Evolutionary conservation across 2,888 invertebrate species (phyloP), one percentile per base, ranked within the genome.

Genomic region (Alcis repandata): DNA sequence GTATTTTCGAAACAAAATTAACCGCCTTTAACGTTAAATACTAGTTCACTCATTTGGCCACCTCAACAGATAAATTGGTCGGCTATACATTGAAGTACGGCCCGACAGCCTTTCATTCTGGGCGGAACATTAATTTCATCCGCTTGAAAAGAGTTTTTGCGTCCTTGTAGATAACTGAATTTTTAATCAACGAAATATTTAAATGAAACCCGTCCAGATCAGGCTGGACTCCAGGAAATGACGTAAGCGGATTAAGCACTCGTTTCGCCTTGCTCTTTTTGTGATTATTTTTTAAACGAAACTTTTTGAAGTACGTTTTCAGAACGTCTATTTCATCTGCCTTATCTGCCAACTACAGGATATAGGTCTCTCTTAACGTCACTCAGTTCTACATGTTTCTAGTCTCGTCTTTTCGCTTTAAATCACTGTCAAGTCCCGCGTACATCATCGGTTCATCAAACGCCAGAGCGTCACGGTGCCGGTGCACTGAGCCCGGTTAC

Each of bases 141-240:
- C 54, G 36, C 46, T 60, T 54, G 10, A 60, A 65, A 60, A 60
- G 57, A 57, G 57, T 57, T 60, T 59, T 60, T 51, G 53, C 59
- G 49, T 43, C 36, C 40, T 56, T 56, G 40, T 56, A 56, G 60
- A 60, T 60, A 59, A 59, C 59, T 59, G 64, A 59, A 59, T 52
- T 56, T 65, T 65, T 65, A 60, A 57, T 65, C 65, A 65, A 52
- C 49, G 45, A 57, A 60, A 60, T 60, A 59, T 65, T 51, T 46
- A 65, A 60, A 52, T 54, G 36, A 54, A 63, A 40, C 59, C 43
- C 38, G 33, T 3, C 11, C 41, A 17, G 48, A 20, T 45, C 20
- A 15, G 57, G n/a, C 32, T 11, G 40, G 38, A 15, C 40, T 36
- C 33, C 15, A 51, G 59, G 43, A 43, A 53, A 51, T 51, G 49